These are phyloP conservation scores for Bursaphelenchus okinawaensis DNA, from an alignment of 2,888 invertebrate genomes.

Conservation along the genomic window DNA sequence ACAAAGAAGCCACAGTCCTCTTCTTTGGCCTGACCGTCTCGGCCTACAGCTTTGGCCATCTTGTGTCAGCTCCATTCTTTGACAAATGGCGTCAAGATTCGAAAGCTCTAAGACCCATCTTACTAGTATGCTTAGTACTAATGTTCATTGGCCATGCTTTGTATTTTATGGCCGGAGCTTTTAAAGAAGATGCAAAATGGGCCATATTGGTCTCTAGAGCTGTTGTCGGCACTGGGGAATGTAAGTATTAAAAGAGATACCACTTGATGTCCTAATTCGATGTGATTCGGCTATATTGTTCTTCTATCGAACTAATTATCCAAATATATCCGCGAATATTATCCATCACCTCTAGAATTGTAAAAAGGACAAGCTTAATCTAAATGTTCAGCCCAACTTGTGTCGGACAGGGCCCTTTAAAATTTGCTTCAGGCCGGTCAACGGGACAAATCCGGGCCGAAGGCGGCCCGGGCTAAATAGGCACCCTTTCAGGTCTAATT, in stretches of 20 bases:
- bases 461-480: no score
- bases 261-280: no score
- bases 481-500: no score
- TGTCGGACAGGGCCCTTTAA: no score
- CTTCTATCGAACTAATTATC: no score
- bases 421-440: no score
- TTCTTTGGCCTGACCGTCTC: conserved; percentile 34
- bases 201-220: background rate
- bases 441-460: no score
- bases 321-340: no score
- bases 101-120: background rate
- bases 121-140: background rate
- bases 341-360: no score
- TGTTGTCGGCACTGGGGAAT: background rate
- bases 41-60: conserved; percentile 32
- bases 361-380: no score
- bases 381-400: no score
- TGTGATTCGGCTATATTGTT: no score
- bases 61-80: conserved; percentile 30
- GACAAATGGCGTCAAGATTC: conserved; percentile 23
- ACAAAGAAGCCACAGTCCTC: conserved; percentile 35
- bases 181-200: background rate
- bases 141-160: background rate
- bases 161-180: background rate
- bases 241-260: background rate